A percentile compares a stretch with the other conserved stretches of the same genome.
These are phyloP conservation scores for Epinotia demarniana DNA, from an alignment of 2,888 invertebrate species.

Conservation along the genomic window DNA sequence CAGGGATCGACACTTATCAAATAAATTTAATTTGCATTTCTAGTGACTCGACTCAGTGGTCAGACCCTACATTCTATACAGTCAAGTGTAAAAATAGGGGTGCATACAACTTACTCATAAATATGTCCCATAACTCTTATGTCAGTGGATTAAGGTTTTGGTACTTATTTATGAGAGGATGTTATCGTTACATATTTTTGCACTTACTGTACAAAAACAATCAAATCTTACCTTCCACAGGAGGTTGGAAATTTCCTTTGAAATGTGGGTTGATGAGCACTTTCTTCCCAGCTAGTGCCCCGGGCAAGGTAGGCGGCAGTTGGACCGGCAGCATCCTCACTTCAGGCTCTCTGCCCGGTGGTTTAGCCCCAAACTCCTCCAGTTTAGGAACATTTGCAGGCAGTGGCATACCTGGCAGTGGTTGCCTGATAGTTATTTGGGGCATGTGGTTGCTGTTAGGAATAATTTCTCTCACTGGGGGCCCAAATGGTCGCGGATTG, in stretches of 20 bases:
- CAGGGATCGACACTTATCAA: too few species aligned
- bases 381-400: constrained; percentile 42
- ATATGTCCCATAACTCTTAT: too few species aligned
- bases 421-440: constrained; percentile 71
- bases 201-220: background rate
- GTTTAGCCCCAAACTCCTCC: constrained; percentile 49
- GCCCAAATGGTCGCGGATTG: constrained; percentile 59
- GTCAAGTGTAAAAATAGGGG: too few species aligned
- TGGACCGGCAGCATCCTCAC: constrained; percentile 76
- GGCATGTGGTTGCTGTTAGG: constrained; percentile 64
- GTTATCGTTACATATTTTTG: too few species aligned
- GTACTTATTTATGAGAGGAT: too few species aligned
- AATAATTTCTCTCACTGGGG: constrained; percentile 61
- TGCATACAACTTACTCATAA: too few species aligned
- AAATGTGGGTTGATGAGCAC: constrained; percentile 89
- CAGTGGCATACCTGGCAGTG: constrained; percentile 49
- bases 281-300: constrained; percentile 82
- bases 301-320: constrained; percentile 64
- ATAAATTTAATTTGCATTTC: too few species aligned
- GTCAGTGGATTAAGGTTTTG: too few species aligned
- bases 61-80: background rate
- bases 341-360: constrained; percentile 62
- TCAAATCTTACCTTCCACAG: constrained; percentile 76
- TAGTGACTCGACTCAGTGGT: too few species aligned
- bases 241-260: constrained; percentile 85